Percentiles rank a stretch among this genome's conserved stretches.
These are phyloP conservation scores for Spilarctia lutea DNA, from an alignment of 2,888 invertebrate genomes.

Conservation along the genomic window DNA sequence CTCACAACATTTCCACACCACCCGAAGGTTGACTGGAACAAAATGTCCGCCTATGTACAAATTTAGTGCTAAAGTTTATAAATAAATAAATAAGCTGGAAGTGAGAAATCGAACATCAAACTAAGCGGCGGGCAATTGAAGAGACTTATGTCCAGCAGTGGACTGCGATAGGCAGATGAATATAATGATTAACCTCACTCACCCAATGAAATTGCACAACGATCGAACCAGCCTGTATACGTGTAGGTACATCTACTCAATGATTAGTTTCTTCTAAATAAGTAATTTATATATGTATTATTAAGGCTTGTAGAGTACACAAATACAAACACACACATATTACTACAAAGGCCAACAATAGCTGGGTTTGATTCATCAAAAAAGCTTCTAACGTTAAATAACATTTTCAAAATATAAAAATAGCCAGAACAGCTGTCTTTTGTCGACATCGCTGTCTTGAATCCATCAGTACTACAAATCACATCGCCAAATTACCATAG, in stretches of 20 bases:
- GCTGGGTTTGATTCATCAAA: slow-evolving; percentile 1
- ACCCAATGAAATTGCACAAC: no score
- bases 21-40: no score
- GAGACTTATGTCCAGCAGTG: no score
- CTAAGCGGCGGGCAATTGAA: no score
- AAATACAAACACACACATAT: not conserved
- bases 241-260: not conserved
- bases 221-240: no score
- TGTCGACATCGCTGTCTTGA: slow-evolving; percentile 12
- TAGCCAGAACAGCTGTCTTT: slow-evolving; percentile 6
- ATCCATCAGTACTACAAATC: slow-evolving; percentile 2
- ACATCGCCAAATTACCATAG: slow-evolving; percentile 11
- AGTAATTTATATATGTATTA: not conserved
- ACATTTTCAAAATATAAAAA: slow-evolving; percentile 2
- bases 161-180: no score
- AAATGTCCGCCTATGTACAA: no score
- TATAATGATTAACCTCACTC: no score
- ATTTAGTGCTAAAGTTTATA: no score
- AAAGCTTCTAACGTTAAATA: not conserved
- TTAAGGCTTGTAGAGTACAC: not conserved
- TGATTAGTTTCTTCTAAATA: not conserved
- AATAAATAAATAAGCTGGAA: no score
- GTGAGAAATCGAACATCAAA: no score
- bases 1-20: no score
- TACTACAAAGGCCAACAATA: not conserved